Percentiles rank a stretch among this genome's conserved stretches.
Conservation (phyloP, 1,140 invertebrate genomes). For the Rhyacophila brunnea region DNA sequence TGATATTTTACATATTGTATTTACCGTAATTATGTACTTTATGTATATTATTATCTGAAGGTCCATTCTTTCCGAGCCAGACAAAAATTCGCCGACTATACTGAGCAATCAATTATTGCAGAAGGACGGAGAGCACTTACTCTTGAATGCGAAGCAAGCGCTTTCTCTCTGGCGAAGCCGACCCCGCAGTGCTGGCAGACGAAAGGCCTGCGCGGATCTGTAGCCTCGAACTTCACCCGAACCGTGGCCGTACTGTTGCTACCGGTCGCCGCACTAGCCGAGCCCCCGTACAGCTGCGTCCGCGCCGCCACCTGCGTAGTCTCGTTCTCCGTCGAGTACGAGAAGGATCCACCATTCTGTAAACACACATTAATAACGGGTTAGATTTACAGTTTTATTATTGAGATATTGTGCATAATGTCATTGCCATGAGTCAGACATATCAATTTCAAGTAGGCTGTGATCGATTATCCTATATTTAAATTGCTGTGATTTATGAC, state of each 20-base stretch:
- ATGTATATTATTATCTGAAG: too few species aligned
- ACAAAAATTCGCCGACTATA: too few species aligned
- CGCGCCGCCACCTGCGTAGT: constrained; percentile 41
- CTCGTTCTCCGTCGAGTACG: constrained; percentile 15
- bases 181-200: constrained; percentile 78
- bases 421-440: too few species aligned
- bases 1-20: too few species aligned
- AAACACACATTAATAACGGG: too few species aligned
- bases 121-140: too few species aligned
- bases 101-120: too few species aligned
- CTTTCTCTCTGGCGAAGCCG: constrained; percentile 77
- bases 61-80: too few species aligned
- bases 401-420: neutral
- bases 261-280: constrained; percentile 43
- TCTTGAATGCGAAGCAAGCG: constrained; percentile 68
- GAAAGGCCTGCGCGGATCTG: constrained; percentile 73
- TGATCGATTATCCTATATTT: too few species aligned
- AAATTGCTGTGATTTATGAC: too few species aligned
- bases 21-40: too few species aligned
- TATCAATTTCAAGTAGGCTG: too few species aligned
- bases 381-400: neutral
- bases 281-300: constrained; percentile 50
- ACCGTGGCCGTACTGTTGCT: constrained; percentile 25
- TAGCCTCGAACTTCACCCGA: constrained; percentile 45
- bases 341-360: constrained; percentile 22